Evolutionary conservation across 2,888 invertebrate species (phyloP), one percentile per base, ranked within the genome.

Genomic region (Zygogramma bicolorata): DNA sequence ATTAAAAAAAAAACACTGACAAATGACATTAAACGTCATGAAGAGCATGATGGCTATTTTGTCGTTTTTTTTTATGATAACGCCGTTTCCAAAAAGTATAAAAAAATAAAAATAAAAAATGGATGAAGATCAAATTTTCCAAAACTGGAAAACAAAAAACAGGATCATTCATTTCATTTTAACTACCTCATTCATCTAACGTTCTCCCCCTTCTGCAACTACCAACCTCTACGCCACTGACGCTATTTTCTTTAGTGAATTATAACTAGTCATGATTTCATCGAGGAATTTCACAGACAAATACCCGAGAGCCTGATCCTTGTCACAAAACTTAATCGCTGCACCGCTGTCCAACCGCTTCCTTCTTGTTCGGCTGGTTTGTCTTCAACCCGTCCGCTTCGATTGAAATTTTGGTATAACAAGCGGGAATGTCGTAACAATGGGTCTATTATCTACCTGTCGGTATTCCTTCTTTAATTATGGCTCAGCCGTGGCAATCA

Each of bases 361-460:
- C 53, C 27, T 53, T 53, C 63, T 7, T 6, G 46, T 46, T 63
- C 46, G 15, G 60, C 42, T 57, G 46, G 49, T 42, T 31, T 42
- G n/a, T 71, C 58, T 66, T 68, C 40, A 53, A 34, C 57, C 25
- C 46, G 62, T 71, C 57, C 74, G 27, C 49, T 60, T 61, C 71
- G 77, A 79, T 80, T 81, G 83, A 84, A 83, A 84, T 84, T 84
- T 80, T 83, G 83, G 80, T 81, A 81, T 82, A 83, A 83, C 83
- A 82, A 80, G 79, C 82, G 77, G 78, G 85, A 85, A 85, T 84
- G 85, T 82, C 84, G 84, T 83, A 85, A 85, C 85, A 85, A 85
- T 85, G 84, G 85, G 84, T 85, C 85, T 85, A 85, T 85, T 85
- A 85, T 85, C 82, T 85, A 84, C 84, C 84, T 84, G 85, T 84